Conservation (phyloP, 1,140 invertebrate genomes). For the Hylaeus volcanicus region DNA sequence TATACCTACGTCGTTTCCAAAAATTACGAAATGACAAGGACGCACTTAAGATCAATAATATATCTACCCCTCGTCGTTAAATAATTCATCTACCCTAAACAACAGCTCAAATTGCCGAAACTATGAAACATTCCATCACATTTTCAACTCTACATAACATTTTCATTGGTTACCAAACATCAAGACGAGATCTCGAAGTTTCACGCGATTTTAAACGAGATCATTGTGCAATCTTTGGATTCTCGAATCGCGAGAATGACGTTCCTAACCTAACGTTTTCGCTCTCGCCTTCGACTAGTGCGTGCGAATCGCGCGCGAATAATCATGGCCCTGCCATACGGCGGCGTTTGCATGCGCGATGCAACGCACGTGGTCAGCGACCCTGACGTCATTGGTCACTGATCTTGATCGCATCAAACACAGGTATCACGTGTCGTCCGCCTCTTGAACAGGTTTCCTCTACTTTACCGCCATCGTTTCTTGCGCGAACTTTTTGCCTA, state of each 20-base stretch:
- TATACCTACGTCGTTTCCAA: too few relatives aligned
- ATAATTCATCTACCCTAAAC: too few relatives aligned
- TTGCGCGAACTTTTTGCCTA: not conserved
- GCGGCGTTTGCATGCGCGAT: constrained; percentile 39
- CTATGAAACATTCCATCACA: too few relatives aligned
- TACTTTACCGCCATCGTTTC: not conserved
- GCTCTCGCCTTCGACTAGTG: not conserved
- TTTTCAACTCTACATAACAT: too few relatives aligned
- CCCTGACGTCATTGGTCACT: constrained; percentile 55
- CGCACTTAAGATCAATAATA: too few relatives aligned
- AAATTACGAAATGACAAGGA: too few relatives aligned
- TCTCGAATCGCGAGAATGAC: not conserved
- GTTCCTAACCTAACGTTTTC: not conserved
- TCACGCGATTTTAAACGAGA: too few relatives aligned
- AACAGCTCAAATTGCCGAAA: too few relatives aligned
- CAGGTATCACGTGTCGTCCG: constrained; percentile 20
- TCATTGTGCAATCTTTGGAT: too few relatives aligned
- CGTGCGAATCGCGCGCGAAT: constrained; percentile 11
- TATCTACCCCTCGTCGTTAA: too few relatives aligned
- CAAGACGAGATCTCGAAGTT: too few relatives aligned
- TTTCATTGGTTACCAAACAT: too few relatives aligned
- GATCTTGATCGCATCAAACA: constrained; percentile 45
- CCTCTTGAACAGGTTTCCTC: not conserved
- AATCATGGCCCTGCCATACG: not conserved
- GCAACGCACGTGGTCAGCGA: constrained; percentile 33